Conservation (phyloP, 2,888 invertebrate species). For the Ophonus ardosiacus region DNA sequence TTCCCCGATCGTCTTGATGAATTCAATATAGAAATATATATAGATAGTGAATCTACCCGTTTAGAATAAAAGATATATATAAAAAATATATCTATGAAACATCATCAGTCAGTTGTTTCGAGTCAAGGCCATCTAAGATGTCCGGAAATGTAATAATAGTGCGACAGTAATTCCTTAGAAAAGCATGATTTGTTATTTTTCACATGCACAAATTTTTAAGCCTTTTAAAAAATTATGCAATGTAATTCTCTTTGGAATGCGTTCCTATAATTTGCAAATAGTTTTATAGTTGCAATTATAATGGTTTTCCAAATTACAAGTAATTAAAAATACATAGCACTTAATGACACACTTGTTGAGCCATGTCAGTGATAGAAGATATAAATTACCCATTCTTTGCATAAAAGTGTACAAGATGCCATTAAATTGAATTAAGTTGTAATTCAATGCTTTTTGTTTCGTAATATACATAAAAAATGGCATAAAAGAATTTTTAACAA, state of each 20-base stretch:
- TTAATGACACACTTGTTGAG: constrained; percentile 15
- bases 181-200: constrained; percentile 15
- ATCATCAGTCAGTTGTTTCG: neutral
- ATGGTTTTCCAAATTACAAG: neutral
- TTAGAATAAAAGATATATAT: too few relatives aligned
- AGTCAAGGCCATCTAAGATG: constrained; percentile 31
- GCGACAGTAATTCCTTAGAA: neutral
- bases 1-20: too few relatives aligned
- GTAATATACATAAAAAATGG: neutral
- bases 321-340: constrained; percentile 9
- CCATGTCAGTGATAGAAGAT: neutral
- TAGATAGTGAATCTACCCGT: too few relatives aligned
- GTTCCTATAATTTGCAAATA: neutral
- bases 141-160: constrained; percentile 41
- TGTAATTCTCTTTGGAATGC: too few relatives aligned
- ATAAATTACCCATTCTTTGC: constrained; percentile 2
- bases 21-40: too few relatives aligned
- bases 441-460: neutral
- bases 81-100: constrained; percentile 21
- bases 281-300: neutral
- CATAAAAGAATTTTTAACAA: neutral
- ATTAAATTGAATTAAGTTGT: neutral
- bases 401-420: neutral
- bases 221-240: too few relatives aligned
- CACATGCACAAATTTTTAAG: neutral